These are phyloP conservation scores for Bucco capensis DNA, from an alignment of 2,113 vertebrate species.

Conservation along the genomic window DNA sequence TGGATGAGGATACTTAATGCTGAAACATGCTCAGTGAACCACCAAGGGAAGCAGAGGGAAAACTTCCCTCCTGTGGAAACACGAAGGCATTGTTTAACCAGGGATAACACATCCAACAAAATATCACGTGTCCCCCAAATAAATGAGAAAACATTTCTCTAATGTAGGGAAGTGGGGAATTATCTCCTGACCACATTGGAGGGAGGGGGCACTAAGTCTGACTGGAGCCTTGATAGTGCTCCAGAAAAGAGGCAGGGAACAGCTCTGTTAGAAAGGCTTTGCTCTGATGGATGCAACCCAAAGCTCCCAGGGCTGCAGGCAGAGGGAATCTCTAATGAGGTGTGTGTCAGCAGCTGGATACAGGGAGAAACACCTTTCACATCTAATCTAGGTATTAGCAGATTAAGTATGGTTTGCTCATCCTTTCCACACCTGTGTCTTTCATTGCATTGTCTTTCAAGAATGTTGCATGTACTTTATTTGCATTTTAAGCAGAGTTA, in stretches of 20 bases:
- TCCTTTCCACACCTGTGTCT: background rate
- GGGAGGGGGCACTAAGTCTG: background rate
- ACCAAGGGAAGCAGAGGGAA: background rate
- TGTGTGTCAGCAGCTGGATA: background rate
- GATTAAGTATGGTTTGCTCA: background rate
- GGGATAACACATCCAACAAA: background rate
- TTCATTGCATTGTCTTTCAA: background rate
- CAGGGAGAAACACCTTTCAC: background rate
- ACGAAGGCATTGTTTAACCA: background rate
- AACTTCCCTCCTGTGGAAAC: background rate
- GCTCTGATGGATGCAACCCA: background rate
- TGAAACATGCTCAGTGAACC: background rate
- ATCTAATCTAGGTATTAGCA: background rate
- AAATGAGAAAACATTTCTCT: background rate
- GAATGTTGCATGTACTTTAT: background rate
- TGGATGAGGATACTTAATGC: background rate
- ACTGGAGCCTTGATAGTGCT: rapidly evolving
- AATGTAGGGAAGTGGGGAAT: background rate
- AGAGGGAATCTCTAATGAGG: background rate
- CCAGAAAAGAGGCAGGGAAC: background rate
- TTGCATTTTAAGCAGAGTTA: background rate
- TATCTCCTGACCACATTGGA: background rate
- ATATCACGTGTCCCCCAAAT: background rate
- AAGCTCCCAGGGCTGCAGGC: rapidly evolving
- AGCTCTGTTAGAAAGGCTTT: background rate